Conservation (phyloP, 1,140 invertebrate species). For the Drosophila elegans region DNA sequence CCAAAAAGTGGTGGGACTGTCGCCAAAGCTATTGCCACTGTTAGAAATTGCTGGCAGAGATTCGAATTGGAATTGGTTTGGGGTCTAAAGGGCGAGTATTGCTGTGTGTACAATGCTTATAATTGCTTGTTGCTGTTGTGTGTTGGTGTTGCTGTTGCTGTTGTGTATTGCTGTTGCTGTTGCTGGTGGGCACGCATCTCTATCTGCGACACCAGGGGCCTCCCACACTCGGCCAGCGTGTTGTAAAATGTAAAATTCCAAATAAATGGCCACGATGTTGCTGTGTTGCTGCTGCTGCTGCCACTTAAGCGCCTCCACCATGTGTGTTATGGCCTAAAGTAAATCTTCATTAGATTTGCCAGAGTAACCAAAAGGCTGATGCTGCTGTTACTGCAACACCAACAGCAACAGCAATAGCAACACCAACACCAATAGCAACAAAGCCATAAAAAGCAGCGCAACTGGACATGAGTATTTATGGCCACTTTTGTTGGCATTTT, state of each 20-base stretch:
- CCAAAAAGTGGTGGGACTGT: conserved; percentile 49
- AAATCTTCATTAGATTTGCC: conserved; percentile 84
- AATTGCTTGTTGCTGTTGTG: conserved; percentile 74
- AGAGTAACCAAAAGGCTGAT: conserved; percentile 64
- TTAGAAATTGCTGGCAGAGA: conserved; percentile 71
- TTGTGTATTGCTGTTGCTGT: background rate
- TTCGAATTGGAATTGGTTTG: conserved; percentile 41
- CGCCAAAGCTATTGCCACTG: conserved; percentile 82
- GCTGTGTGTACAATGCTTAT: conserved; percentile 72
- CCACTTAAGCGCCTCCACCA: conserved; percentile 71
- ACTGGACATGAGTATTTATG: conserved; percentile 75
- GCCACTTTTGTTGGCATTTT: conserved; percentile 81
- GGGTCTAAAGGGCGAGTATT: conserved; percentile 19
- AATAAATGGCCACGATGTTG: conserved; percentile 75
- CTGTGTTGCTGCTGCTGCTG: conserved; percentile 49
- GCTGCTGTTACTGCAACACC: conserved; percentile 40
- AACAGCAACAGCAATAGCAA: conserved; percentile 1
- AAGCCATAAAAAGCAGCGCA: conserved; percentile 69
- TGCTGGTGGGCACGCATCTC: conserved; percentile 58
- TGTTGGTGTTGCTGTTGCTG: conserved; percentile 24
- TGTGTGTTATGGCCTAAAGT: conserved; percentile 83
- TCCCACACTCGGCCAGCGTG: conserved; percentile 41
- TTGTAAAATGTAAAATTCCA: conserved; percentile 83
- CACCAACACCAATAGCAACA: conserved; percentile 25
- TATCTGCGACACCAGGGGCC: conserved; percentile 38